phyloP scores from a whole-genome alignment of 2,888 invertebrate genomes.

The Melangyna quadrimaculata region DNA sequence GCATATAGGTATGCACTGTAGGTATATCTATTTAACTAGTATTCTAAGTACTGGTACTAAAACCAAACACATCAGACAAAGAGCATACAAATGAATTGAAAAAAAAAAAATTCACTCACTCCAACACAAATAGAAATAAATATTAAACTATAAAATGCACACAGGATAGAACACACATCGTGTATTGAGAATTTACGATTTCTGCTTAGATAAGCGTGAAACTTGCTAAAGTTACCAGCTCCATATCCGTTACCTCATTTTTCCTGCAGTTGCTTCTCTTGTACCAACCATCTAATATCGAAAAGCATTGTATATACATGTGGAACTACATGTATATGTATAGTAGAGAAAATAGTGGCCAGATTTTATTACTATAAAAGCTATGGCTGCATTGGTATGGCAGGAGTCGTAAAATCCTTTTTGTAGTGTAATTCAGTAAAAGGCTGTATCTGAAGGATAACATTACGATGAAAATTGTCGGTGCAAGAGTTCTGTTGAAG shows the following conservation, averaged over 20 bases:
- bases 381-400: constrained; percentile 37
- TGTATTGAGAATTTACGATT: constrained; percentile 71
- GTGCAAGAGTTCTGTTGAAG: neutral
- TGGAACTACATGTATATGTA: neutral
- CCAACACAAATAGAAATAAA: constrained; percentile 23
- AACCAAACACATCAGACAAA: constrained; percentile 16
- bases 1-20: neutral
- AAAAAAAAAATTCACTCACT: constrained; percentile 7
- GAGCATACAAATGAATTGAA: constrained; percentile 13
- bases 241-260: constrained; percentile 63
- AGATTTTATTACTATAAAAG: constrained; percentile 33
- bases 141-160: constrained; percentile 33
- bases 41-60: neutral
- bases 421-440: constrained; percentile 63
- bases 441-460: constrained; percentile 65
- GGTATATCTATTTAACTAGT: neutral
- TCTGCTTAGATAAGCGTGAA: constrained; percentile 71
- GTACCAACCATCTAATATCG: neutral
- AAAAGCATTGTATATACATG: neutral
- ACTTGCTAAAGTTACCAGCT: constrained; percentile 71
- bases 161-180: constrained; percentile 59
- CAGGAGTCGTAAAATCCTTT: constrained; percentile 62
- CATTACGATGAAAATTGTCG: constrained; percentile 50
- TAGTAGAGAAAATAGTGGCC: constrained; percentile 17
- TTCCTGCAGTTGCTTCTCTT: constrained; percentile 9